Conservation (phyloP, 2,797 vertebrate species). For the Odontamblyopus rebecca region DNA sequence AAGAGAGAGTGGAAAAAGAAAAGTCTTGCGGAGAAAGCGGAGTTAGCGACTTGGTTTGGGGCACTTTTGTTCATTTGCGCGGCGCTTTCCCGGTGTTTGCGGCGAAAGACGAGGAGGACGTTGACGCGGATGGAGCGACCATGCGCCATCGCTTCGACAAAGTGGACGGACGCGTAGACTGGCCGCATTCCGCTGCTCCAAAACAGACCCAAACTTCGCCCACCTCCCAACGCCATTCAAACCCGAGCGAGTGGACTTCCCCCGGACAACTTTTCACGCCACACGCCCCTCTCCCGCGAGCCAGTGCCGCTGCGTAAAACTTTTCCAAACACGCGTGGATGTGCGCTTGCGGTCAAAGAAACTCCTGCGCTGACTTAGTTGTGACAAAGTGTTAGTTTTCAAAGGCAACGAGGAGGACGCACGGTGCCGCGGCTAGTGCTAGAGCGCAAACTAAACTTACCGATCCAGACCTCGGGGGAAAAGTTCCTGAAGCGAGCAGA, state of each 20-base stretch:
- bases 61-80: conserved; percentile 41
- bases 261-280: conserved; percentile 52
- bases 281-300: conserved; percentile 15
- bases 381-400: conserved; percentile 16
- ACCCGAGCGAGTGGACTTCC: conserved; percentile 48
- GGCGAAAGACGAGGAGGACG: conserved; percentile 39
- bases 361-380: not conserved
- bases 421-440: conserved; percentile 60
- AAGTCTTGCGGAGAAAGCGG: conserved; percentile 66
- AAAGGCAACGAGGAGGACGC: conserved; percentile 61
- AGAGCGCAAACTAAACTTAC: conserved; percentile 59
- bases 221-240: conserved; percentile 61
- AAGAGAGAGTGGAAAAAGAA: conserved; percentile 77
- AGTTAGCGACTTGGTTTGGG: conserved; percentile 31
- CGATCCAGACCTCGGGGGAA: conserved; percentile 31
- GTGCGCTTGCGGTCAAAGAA: not conserved
- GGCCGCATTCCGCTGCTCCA: conserved; percentile 61
- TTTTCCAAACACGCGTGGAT: conserved; percentile 16
- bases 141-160: conserved; percentile 59
- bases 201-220: conserved; percentile 52
- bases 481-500: conserved; percentile 35
- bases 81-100: conserved; percentile 43
- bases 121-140: conserved; percentile 60
- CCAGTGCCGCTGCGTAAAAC: conserved; percentile 18
- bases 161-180: conserved; percentile 49